phyloP scores from a whole-genome alignment of 1,140 invertebrate genomes.

The Ridgeia piscesae region DNA sequence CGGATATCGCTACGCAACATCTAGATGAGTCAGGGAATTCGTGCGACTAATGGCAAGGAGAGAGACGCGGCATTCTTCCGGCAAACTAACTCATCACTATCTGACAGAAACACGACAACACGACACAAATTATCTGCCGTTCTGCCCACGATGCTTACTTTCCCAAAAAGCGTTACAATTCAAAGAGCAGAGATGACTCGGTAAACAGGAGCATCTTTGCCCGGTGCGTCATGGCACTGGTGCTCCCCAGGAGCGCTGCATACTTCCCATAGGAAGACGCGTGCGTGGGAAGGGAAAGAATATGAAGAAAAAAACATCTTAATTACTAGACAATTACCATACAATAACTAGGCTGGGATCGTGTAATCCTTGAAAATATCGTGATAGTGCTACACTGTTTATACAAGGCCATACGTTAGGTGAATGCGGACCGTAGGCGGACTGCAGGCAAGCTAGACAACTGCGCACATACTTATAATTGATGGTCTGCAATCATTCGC shows the following conservation, averaged over 20 bases:
- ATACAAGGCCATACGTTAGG: not conserved
- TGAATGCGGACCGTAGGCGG: not conserved
- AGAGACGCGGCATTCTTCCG: not conserved
- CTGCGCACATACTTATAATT: not conserved
- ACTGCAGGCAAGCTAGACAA: not conserved
- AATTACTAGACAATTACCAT: not conserved
- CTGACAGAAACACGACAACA: not conserved
- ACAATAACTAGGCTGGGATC: not conserved
- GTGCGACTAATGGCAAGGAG: not conserved
- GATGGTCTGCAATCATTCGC: not conserved
- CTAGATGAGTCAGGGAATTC: not conserved
- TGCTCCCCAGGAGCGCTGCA: not conserved
- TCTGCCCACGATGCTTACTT: not conserved
- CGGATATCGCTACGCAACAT: not conserved
- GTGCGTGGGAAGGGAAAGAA: not conserved
- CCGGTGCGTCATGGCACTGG: not conserved
- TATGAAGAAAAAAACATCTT: not conserved
- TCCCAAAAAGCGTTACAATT: no score
- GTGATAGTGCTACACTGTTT: not conserved
- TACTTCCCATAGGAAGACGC: not conserved
- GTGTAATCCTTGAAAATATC: not conserved
- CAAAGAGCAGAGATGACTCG: not conserved
- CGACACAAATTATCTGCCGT: not conserved
- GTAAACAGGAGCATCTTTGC: not conserved
- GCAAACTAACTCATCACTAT: not conserved